Percentiles rank a stretch among this genome's conserved stretches.
Evolutionary conservation across 2,113 vertebrate genomes (phyloP).

Genomic region (Scomber scombrus): DNA sequence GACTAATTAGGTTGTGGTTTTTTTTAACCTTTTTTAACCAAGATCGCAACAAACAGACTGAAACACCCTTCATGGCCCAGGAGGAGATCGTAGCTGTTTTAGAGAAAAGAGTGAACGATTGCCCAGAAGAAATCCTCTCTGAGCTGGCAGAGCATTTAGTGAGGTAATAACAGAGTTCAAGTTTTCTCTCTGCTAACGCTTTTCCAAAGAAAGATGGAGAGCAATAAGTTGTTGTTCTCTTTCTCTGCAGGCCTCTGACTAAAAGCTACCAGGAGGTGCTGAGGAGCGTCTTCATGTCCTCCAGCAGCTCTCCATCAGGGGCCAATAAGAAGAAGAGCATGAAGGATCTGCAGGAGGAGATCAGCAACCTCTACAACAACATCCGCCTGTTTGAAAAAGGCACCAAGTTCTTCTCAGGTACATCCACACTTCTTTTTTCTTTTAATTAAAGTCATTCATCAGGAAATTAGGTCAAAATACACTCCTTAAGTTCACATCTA

Average conservation of each 20-base stretch:
- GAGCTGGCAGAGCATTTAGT: constrained; percentile 91
- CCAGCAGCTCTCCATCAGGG: constrained; percentile 86
- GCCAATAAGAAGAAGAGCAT: constrained; percentile 90
- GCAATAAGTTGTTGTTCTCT: background rate
- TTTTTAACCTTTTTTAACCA: constrained; percentile 51
- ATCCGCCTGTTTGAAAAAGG: constrained; percentile 95
- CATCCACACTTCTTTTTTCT: background rate
- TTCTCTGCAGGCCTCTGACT: constrained; percentile 88
- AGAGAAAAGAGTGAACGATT: constrained; percentile 88
- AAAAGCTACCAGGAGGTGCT: constrained; percentile 93
- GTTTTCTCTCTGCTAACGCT: background rate
- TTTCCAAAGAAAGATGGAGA: background rate
- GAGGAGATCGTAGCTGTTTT: constrained; percentile 90
- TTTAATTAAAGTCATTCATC: background rate
- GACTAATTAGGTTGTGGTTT: constrained; percentile 56
- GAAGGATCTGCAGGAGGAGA: constrained; percentile 96
- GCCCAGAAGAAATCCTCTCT: constrained; percentile 90
- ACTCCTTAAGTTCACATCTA: background rate
- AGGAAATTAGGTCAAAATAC: no score
- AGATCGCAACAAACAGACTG: constrained; percentile 89
- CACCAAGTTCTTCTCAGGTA: constrained; percentile 92
- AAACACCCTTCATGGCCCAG: constrained; percentile 89
- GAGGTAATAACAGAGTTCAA: constrained; percentile 59
- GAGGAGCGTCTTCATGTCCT: constrained; percentile 90
- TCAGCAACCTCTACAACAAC: constrained; percentile 93